Evolutionary conservation across 2,113 vertebrate species (phyloP).

Genomic region (Plestiodon gilberti): DNA sequence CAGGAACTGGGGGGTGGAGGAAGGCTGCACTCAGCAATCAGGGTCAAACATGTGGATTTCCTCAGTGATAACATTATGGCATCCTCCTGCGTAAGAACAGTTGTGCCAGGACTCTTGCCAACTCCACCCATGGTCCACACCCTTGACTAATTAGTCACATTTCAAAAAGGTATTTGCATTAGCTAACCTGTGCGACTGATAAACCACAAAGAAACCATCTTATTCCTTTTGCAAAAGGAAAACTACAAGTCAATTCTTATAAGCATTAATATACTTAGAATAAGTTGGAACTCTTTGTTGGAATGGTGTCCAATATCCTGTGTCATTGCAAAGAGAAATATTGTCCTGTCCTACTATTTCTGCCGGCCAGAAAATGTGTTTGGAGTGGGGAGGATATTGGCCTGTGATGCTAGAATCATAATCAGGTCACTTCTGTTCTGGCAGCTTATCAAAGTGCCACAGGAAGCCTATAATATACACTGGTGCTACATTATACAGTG

Average conservation of each 20-base stretch:
- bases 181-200: slow-evolving; percentile 27
- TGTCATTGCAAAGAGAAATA: not conserved
- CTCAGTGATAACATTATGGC: slow-evolving; percentile 65
- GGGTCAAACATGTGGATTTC: slow-evolving; percentile 60
- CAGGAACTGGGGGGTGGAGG: slow-evolving; percentile 48
- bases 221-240: not conserved
- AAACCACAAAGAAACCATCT: not conserved
- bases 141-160: slow-evolving; percentile 54
- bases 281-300: not conserved
- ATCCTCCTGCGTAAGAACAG: slow-evolving; percentile 69
- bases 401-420: slow-evolving; percentile 32
- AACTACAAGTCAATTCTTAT: not conserved
- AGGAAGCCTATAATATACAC: slow-evolving; percentile 51
- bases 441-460: slow-evolving; percentile 50
- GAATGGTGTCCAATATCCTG: not conserved
- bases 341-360: not conserved
- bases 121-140: slow-evolving; percentile 47
- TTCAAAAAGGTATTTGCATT: slow-evolving; percentile 35
- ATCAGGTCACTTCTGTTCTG: slow-evolving; percentile 60
- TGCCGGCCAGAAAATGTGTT: slow-evolving; percentile 38
- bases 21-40: slow-evolving; percentile 49
- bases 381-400: slow-evolving; percentile 9
- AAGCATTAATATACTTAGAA: not conserved
- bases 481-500: slow-evolving; percentile 20
- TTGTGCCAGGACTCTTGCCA: slow-evolving; percentile 25